Evolutionary conservation across 2,888 invertebrate genomes (phyloP).

Genomic region (Venusia cambrica): DNA sequence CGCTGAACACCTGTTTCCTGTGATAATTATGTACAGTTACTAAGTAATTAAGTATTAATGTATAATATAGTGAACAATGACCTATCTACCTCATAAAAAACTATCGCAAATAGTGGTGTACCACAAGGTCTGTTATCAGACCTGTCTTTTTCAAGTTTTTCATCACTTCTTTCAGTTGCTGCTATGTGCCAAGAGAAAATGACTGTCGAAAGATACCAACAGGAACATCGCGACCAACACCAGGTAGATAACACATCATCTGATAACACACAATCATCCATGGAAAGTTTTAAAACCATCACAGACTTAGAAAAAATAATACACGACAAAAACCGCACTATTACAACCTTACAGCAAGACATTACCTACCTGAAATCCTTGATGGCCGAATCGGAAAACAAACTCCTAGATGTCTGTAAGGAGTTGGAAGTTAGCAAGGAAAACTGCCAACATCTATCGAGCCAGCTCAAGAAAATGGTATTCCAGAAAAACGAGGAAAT

Average conservation of each 20-base stretch:
- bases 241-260: slow-evolving; percentile 69
- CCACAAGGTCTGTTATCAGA: slow-evolving; percentile 3
- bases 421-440: slow-evolving; percentile 62
- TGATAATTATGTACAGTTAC: too few relatives aligned
- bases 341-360: slow-evolving; percentile 64
- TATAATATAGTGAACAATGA: not conserved
- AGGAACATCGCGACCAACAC: slow-evolving; percentile 46
- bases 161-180: too few relatives aligned
- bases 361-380: slow-evolving; percentile 60
- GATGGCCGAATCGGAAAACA: slow-evolving; percentile 67
- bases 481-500: slow-evolving; percentile 71
- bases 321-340: slow-evolving; percentile 64
- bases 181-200: slow-evolving; percentile 45
- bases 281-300: slow-evolving; percentile 65
- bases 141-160: too few relatives aligned
- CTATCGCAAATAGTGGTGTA: not conserved
- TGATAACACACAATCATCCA: slow-evolving; percentile 60
- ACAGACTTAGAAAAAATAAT: slow-evolving; percentile 68
- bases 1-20: slow-evolving; percentile 14
- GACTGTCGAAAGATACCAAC: slow-evolving; percentile 39
- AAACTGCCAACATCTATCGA: slow-evolving; percentile 60
- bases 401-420: slow-evolving; percentile 59
- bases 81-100: not conserved
- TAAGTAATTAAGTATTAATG: too few relatives aligned
- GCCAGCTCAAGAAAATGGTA: slow-evolving; percentile 66